These are phyloP conservation scores for Cochlearius cochlearius DNA, from an alignment of 2,113 vertebrate species.

Conservation along the genomic window DNA sequence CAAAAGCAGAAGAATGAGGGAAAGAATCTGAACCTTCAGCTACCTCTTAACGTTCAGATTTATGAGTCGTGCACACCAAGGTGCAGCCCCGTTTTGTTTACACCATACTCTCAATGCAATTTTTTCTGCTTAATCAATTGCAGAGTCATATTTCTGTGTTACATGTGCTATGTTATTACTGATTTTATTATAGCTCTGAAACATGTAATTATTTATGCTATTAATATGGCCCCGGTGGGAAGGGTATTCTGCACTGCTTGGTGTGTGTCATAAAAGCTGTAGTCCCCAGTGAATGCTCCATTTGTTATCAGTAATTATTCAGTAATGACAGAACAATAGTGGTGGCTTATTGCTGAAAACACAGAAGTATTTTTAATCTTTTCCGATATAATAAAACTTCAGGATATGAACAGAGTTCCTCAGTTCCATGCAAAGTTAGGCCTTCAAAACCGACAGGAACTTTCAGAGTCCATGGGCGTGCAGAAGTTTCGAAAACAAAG, in stretches of 20 bases:
- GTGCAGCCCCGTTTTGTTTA: background rate
- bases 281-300: background rate
- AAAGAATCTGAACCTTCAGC: background rate
- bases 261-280: background rate
- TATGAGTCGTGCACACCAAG: background rate
- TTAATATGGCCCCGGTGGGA: background rate
- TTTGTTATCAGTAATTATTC: slow-evolving; percentile 6
- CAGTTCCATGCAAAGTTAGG: background rate
- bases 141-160: background rate
- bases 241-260: background rate
- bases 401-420: background rate
- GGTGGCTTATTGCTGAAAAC: background rate
- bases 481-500: background rate
- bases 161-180: background rate
- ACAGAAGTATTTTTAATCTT: background rate
- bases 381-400: background rate
- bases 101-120: background rate
- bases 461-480: background rate
- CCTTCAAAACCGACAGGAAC: background rate
- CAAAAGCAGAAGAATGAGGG: background rate
- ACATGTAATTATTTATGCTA: background rate
- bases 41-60: background rate
- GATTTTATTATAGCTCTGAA: slow-evolving; percentile 1
- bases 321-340: background rate
- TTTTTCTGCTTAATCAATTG: background rate